Evolutionary conservation across 2,113 vertebrate species (phyloP).

Genomic region (Platichthys stellatus): DNA sequence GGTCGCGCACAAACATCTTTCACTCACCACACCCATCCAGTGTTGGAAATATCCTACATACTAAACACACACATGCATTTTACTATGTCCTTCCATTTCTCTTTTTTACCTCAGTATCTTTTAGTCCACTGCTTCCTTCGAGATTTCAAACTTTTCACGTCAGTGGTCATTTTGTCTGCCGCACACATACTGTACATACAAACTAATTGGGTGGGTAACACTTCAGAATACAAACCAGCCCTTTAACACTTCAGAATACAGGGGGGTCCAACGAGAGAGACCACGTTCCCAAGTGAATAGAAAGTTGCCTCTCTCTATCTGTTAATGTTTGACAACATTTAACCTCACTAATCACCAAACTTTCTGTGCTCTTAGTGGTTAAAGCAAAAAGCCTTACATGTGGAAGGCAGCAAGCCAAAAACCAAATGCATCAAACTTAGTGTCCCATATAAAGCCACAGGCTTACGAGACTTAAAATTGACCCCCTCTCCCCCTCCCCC

Average conservation of each 20-base stretch:
- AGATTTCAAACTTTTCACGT: slow-evolving; percentile 48
- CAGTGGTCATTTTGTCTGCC: slow-evolving; percentile 39
- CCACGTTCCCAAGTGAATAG: too few species aligned
- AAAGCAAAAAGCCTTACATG: not conserved
- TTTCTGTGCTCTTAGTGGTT: not conserved
- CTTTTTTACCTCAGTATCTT: slow-evolving; percentile 40
- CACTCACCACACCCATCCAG: slow-evolving; percentile 67
- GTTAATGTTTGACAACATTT: too few species aligned
- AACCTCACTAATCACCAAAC: not conserved
- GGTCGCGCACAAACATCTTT: slow-evolving; percentile 48
- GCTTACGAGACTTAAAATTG: not conserved
- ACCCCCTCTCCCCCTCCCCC: too few species aligned
- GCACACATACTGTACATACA: slow-evolving; percentile 42
- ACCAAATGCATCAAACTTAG: slow-evolving; percentile 7
- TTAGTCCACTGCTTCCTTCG: slow-evolving; percentile 13
- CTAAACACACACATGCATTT: slow-evolving; percentile 56
- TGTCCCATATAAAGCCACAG: not conserved
- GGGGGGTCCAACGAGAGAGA: too few species aligned
- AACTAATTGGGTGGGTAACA: slow-evolving; percentile 9
- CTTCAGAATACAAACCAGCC: too few species aligned
- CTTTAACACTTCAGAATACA: not conserved
- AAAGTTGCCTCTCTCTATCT: slow-evolving; percentile 8
- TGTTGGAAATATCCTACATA: slow-evolving; percentile 49
- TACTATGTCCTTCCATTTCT: slow-evolving; percentile 42
- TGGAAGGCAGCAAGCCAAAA: not conserved